These are phyloP conservation scores for Takifugu bimaculatus DNA, from an alignment of 2,113 vertebrate species.

Conservation along the genomic window DNA sequence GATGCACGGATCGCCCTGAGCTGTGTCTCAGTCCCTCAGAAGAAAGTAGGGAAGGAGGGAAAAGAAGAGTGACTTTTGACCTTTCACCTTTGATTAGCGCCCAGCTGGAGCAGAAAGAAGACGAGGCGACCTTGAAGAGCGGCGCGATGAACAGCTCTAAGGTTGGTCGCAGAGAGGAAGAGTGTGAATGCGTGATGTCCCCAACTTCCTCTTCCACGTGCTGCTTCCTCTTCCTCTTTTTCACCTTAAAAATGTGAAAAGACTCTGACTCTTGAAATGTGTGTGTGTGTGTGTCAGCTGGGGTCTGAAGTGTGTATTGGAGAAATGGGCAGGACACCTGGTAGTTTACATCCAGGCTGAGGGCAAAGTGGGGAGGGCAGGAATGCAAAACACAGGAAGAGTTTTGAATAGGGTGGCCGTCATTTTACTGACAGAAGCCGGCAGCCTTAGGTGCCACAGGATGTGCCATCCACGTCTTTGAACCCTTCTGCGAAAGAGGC, in stretches of 20 bases:
- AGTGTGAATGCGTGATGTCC: slow-evolving; percentile 8
- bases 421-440: not conserved
- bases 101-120: slow-evolving; percentile 27
- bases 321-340: not conserved
- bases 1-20: not conserved
- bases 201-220: slow-evolving; percentile 37
- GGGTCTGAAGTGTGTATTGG: not conserved
- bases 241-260: too few species aligned
- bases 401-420: not conserved
- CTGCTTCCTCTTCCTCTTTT: slow-evolving; percentile 38
- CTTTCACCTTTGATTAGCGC: slow-evolving; percentile 64
- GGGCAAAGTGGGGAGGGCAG: not conserved
- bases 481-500: not conserved
- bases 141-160: slow-evolving; percentile 65
- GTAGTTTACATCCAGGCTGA: not conserved
- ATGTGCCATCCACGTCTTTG: not conserved
- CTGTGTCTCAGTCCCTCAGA: too few species aligned
- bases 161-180: slow-evolving; percentile 72
- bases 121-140: slow-evolving; percentile 36
- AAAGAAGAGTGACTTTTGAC: slow-evolving; percentile 11
- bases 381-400: slow-evolving; percentile 1
- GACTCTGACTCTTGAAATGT: not conserved
- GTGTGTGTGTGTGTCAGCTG: slow-evolving; percentile 13
- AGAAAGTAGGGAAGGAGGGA: not conserved
- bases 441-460: not conserved